Base-by-base conservation (phyloP, 2,888 invertebrate genomes). In the Dryobota labecula region DNA sequence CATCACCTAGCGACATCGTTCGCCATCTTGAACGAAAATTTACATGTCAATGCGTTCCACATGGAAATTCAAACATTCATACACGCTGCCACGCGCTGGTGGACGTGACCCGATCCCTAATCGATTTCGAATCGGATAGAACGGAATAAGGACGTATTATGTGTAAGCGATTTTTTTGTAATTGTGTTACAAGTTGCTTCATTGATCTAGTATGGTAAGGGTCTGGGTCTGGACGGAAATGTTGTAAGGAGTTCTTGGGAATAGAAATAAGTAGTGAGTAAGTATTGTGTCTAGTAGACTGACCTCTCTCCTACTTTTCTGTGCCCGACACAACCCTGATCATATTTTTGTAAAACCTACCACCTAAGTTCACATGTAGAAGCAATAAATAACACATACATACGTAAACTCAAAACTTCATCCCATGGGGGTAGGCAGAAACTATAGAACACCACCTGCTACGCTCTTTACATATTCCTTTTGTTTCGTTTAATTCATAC, bases 21-120 rank as follows among this genome's bases (percentile, higher is more conserved):
- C 71, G 80, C 82, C 87, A 83, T 84, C 85, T 87, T 88, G 83
- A 83, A 78, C 82, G 70, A 80, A 81, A 84, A 91, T 91, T 90
- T 90, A 86, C 90, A 90, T 89, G 87, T 87, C 86, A 88, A 90
- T 89, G 89, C 88, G 85, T 87, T 87, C 83, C 71, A 76, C 83
- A 90, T 91, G 89, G 87, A 88, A 87, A 90, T 90, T 87, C 81
- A 72, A 86, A 85, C 88, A 86, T 90, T 89, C 87, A 84, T 80
- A 84, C 86, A 85, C 83, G 83, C 65, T 79, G 75, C 82, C 87
- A 85, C 86, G 88, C 84, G 84, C 80, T 82, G 76, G 65, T 49
- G 75, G 70, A 90, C 90, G 90, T 90, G 90, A 84, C 84, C 81
- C 73, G 82, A 78, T 81, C 70, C 41, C 86, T 88, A 90, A 90